Base-by-base conservation (phyloP, 2,797 vertebrate genomes). In the Myoxocephalus aenaeus region DNA sequence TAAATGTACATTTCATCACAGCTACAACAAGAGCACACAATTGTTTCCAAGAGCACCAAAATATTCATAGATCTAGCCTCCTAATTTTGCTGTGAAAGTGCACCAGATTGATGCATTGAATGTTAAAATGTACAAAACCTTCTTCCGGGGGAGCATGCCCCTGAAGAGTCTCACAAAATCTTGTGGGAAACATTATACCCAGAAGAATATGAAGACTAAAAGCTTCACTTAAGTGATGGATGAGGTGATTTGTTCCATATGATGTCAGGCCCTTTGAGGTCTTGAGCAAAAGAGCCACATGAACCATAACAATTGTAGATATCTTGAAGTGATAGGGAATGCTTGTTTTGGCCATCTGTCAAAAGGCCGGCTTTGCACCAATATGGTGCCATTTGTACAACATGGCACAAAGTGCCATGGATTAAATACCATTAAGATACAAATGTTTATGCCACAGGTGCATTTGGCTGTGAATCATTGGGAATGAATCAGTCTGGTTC, bases 231-330 rank as follows among this genome's bases (percentile, higher is more conserved):
- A 38, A 20, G 62, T 63, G 53, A 77, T 44, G 32, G 27, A 75
- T 80, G 58, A 68, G 14, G 46, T 64, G 46, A 73, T 75, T 61
- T 79, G 46, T 38, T 59, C 36, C 12, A 51, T 67, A 64, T 58
- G 44, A 73, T 29, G 8, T 54, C n/a, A 61, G 38, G 20, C 0
- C 7, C 13, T 40, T 38, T n/a, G 3, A 62, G 12, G 32, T n/a
- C 40, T 75, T 40, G 20, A 64, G 63, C 40, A 64, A 61, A 50
- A 80, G 20, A 54, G 46, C 50, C 42, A 58, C 53, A 56, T 3
- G 7, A 74, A 56, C 56, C 57, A 70, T 36, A 62, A 71, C 27
- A n/a, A 46, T 53, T 64, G 36, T 50, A 50, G 18, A 50, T 7
- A n/a, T 68, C 22, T 48, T 44, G 32, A 53, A 18, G 32, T 51